phyloP scores from a whole-genome alignment of 2,113 vertebrate species.

The Triplophysa tibetana region DNA sequence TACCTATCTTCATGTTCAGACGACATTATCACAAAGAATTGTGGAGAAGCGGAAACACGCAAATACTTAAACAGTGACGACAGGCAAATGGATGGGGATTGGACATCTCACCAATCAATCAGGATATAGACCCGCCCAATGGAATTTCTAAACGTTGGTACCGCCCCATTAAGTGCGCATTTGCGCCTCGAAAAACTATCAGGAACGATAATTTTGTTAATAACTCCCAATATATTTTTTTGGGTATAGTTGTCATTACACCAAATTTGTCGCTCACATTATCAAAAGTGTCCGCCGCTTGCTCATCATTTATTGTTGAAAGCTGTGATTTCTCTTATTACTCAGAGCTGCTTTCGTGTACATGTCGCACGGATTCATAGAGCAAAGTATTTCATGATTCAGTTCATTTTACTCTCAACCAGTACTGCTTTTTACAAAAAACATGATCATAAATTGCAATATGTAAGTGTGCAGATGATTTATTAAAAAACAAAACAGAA shows the following conservation, averaged over 20 bases:
- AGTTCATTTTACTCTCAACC: no score
- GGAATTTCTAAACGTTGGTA: neutral
- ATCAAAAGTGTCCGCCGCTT: no score
- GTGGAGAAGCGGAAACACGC: conserved; percentile 67
- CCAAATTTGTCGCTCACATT: no score
- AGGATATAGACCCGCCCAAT: conserved; percentile 47
- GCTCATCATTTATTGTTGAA: no score
- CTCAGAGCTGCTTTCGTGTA: neutral
- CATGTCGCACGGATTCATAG: neutral
- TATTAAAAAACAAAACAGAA: no score
- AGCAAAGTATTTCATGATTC: no score
- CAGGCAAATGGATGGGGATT: conserved; percentile 59
- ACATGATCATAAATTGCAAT: neutral
- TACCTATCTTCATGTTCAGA: conserved; percentile 78
- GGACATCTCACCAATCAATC: conserved; percentile 63
- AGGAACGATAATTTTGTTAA: neutral
- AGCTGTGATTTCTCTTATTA: neutral
- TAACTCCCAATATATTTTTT: neutral
- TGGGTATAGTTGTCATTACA: no score
- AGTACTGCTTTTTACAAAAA: neutral
- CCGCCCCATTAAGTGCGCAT: neutral
- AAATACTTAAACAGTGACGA: conserved; percentile 65
- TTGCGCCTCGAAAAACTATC: neutral
- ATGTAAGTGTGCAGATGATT: neutral
- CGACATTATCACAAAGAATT: conserved; percentile 81